phyloP scores from a whole-genome alignment of 2,888 invertebrate species.

The Macrophya annulata region DNA sequence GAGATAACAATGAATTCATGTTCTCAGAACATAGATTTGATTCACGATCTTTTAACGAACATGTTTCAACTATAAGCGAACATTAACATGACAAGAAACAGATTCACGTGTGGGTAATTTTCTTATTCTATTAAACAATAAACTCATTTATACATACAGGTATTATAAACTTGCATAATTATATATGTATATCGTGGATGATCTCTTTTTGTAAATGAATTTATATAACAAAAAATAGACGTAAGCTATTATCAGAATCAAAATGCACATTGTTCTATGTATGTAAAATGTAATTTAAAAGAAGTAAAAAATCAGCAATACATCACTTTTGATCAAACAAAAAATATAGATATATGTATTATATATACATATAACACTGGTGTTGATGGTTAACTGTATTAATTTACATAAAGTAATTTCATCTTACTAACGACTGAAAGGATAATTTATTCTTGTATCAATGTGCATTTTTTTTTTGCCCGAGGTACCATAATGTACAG shows the following conservation, averaged over 20 bases:
- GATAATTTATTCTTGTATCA: not conserved
- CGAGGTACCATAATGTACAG: conserved; percentile 70
- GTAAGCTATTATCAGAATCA: conserved; percentile 40
- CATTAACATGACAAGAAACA: conserved; percentile 30
- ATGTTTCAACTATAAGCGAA: conserved; percentile 10
- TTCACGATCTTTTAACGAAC: conserved; percentile 14
- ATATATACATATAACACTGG: not conserved
- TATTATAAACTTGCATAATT: conserved; percentile 44
- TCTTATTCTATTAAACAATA: conserved; percentile 7
- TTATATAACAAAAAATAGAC: conserved; percentile 38
- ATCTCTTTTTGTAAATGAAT: conserved; percentile 53
- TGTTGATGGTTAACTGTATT: not conserved
- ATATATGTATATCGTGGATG: conserved; percentile 37
- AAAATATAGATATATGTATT: not conserved
- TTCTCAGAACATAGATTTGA: conserved; percentile 10
- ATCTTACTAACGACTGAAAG: not conserved
- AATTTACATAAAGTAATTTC: not conserved
- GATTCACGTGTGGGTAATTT: conserved; percentile 31
- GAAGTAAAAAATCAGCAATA: not conserved
- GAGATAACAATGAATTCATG: not conserved
- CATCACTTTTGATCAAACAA: conserved; percentile 7
- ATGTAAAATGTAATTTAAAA: not conserved
- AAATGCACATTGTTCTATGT: conserved; percentile 45
- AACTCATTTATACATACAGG: conserved; percentile 45
- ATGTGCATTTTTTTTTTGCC: conserved; percentile 55